Evolutionary conservation across 2,797 vertebrate genomes (phyloP).

Genomic region (Diplodus sargus): DNA sequence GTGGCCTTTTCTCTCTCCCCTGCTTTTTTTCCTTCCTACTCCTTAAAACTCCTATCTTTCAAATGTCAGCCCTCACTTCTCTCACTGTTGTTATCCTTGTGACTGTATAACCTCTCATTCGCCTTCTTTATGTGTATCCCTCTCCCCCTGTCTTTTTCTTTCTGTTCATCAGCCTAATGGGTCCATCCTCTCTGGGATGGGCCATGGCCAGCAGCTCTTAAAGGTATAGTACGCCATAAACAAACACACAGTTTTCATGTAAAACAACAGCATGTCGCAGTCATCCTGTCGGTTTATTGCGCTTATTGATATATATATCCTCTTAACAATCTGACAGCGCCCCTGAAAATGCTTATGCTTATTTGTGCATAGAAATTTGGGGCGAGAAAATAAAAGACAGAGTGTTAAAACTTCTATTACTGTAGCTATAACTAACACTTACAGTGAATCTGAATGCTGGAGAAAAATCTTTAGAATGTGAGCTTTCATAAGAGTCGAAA

Average conservation of each 20-base stretch:
- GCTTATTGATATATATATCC: too few species aligned
- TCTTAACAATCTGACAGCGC: too few species aligned
- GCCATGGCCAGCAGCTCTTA: conserved; percentile 76
- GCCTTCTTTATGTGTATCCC: conserved; percentile 1
- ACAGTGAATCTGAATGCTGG: too few species aligned
- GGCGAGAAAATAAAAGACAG: too few species aligned
- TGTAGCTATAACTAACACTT: too few species aligned
- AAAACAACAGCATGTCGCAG: conserved; percentile 11
- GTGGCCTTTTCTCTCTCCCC: conserved; percentile 10
- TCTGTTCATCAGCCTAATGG: conserved; percentile 78
- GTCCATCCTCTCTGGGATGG: conserved; percentile 80
- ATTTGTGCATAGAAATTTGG: too few species aligned
- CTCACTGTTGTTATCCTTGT: conserved; percentile 46
- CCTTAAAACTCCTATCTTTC: conserved; percentile 28
- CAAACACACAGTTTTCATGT: conserved; percentile 50
- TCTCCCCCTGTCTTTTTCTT: conserved; percentile 23
- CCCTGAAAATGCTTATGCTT: too few species aligned
- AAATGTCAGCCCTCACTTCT: conserved; percentile 42
- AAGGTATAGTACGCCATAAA: conserved; percentile 76
- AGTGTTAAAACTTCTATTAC: too few species aligned
- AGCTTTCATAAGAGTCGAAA: too few species aligned
- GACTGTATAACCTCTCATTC: conserved; percentile 27
- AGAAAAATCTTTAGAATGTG: too few species aligned
- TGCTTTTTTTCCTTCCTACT: conserved; percentile 14
- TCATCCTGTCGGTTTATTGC: neutral